Evolutionary conservation across 2,113 vertebrate species (phyloP).

Genomic region (Alectura lathami): DNA sequence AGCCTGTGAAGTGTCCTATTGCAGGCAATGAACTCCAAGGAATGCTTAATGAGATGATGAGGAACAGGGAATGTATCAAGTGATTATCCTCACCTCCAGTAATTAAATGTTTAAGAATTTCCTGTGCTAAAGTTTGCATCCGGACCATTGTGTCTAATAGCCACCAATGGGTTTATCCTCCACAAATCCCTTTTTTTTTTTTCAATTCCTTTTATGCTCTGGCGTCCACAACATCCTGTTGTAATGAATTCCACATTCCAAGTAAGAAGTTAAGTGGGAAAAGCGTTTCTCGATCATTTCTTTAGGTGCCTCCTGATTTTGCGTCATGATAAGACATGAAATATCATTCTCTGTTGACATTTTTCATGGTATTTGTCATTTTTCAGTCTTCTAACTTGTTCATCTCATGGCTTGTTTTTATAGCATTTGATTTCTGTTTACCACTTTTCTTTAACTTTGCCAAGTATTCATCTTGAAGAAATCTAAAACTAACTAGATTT

Average conservation of each 20-base stretch:
- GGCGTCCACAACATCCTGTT: constrained; percentile 10
- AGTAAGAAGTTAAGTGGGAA: constrained; percentile 6
- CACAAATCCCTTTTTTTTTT: neutral
- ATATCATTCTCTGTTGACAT: neutral
- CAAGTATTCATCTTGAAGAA: neutral
- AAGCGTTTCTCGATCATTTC: constrained; percentile 9
- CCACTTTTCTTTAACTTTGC: neutral
- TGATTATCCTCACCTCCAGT: neutral
- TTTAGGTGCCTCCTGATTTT: neutral
- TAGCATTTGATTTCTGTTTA: neutral
- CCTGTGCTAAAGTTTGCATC: constrained; percentile 4
- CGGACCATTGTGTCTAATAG: constrained; percentile 14
- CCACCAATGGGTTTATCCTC: neutral
- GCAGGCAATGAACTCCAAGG: neutral
- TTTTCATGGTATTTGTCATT: neutral
- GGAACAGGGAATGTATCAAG: neutral
- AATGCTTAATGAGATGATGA: neutral
- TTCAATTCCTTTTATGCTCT: neutral
- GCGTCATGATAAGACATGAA: neutral
- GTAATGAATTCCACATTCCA: constrained; percentile 19
- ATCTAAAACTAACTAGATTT: neutral
- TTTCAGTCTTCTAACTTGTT: neutral
- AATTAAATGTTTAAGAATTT: constrained; percentile 47
- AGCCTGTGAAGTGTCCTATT: neutral
- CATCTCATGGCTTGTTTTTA: neutral